Evolutionary conservation across 2,797 vertebrate species (phyloP).

Genomic region (Pelochelys cantorii): DNA sequence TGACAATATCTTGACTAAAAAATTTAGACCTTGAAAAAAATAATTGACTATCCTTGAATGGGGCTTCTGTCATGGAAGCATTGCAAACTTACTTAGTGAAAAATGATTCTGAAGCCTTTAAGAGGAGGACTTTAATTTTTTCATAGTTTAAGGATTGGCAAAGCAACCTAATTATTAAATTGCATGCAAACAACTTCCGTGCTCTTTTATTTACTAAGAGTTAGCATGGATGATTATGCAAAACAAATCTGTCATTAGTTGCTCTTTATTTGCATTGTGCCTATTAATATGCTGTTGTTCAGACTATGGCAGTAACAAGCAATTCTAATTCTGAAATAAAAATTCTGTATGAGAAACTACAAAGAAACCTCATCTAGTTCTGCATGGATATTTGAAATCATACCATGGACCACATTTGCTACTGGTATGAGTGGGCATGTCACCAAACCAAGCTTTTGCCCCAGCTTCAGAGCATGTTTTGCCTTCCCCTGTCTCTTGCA

Average conservation of each 20-base stretch:
- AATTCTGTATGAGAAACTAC: not conserved
- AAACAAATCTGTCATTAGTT: not conserved
- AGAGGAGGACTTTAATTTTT: not conserved
- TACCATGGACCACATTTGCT: not conserved
- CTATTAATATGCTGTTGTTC: constrained; percentile 8
- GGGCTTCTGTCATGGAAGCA: not conserved
- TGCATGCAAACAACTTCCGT: not conserved
- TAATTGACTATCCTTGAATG: not conserved
- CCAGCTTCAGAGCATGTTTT: not conserved
- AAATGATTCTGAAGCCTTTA: not conserved
- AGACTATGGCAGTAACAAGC: not conserved
- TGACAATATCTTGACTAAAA: too few species aligned
- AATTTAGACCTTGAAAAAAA: too few species aligned
- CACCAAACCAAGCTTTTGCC: not conserved
- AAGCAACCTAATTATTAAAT: not conserved
- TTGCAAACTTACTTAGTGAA: constrained; percentile 5
- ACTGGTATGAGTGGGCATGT: not conserved
- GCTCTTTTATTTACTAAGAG: not conserved
- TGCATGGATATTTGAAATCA: constrained; percentile 36
- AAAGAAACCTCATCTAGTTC: constrained; percentile 20
- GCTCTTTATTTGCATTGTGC: not conserved
- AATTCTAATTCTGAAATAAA: constrained; percentile 11
- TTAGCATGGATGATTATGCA: not conserved
- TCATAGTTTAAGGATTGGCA: not conserved
- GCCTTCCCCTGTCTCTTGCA: not conserved